Percentiles rank a stretch among this genome's conserved stretches.
These are phyloP conservation scores for Candoia aspera DNA, from an alignment of 2,113 vertebrate species.

Conservation along the genomic window DNA sequence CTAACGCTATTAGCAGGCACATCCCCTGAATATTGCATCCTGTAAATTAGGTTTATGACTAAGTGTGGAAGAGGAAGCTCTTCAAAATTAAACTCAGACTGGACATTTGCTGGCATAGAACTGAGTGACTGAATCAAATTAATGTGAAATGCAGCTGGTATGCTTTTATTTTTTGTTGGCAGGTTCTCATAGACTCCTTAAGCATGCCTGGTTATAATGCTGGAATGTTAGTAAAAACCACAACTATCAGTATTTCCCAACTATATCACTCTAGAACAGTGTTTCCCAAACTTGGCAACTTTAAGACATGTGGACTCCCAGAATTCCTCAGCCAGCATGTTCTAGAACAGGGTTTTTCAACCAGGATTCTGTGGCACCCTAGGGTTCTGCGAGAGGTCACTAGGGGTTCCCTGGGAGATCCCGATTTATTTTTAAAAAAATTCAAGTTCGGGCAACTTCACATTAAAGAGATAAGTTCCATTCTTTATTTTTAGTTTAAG, in stretches of 20 bases:
- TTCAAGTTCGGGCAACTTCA: too few species aligned
- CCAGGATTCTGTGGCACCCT: too few species aligned
- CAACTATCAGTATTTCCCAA: background rate
- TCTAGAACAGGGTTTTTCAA: too few species aligned
- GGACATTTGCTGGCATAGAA: background rate
- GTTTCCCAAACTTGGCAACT: background rate
- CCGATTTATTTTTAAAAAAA: too few species aligned
- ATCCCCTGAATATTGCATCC: background rate
- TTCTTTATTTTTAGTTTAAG: too few species aligned
- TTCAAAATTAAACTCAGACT: background rate
- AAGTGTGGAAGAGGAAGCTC: background rate
- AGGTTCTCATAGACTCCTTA: background rate
- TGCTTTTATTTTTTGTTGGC: background rate
- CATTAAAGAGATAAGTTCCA: too few species aligned
- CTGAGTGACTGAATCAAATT: background rate
- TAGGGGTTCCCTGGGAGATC: too few species aligned
- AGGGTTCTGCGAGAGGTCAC: too few species aligned
- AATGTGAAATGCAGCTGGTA: too few species aligned
- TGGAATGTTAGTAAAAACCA: background rate
- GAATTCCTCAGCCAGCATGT: background rate
- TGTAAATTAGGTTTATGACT: constrained; percentile 5
- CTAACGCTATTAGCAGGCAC: background rate
- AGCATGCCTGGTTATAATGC: too few species aligned
- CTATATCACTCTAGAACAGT: background rate
- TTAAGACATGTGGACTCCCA: background rate